A percentile compares a stretch with the other conserved stretches of the same genome.
Evolutionary conservation across 2,888 invertebrate genomes (phyloP).

Genomic region (Acrocyrtus sp.): DNA sequence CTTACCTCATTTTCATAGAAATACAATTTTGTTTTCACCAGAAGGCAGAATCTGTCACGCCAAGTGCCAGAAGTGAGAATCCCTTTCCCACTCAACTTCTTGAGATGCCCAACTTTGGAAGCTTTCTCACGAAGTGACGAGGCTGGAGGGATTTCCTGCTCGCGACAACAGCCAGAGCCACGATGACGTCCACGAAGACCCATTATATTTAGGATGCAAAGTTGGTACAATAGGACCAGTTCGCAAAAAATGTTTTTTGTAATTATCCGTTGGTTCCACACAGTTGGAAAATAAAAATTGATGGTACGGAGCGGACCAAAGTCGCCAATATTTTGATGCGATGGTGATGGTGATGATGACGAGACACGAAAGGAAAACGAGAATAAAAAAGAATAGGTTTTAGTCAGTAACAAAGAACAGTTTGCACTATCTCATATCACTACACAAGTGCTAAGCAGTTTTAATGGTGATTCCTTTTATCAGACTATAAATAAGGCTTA

Average conservation of each 20-base stretch:
- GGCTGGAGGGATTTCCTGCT: slow-evolving; percentile 55
- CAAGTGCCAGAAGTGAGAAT: slow-evolving; percentile 60
- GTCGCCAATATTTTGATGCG: too few species aligned
- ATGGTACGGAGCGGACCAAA: too few species aligned
- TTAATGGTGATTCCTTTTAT: neutral
- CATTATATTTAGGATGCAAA: too few species aligned
- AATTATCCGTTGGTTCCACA: slow-evolving; percentile 31
- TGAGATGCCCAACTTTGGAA: slow-evolving; percentile 55
- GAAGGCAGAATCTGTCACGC: slow-evolving; percentile 57
- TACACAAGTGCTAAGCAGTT: too few species aligned
- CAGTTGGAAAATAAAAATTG: too few species aligned
- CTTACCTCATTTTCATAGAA: slow-evolving; percentile 60
- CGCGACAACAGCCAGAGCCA: neutral
- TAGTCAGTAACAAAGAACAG: too few species aligned
- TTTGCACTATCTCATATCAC: too few species aligned
- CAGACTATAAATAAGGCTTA: too few species aligned
- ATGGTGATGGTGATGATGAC: too few species aligned
- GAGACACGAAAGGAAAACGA: too few species aligned
- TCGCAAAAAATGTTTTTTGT: neutral
- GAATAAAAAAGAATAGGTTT: too few species aligned
- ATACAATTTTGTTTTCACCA: slow-evolving; percentile 59
- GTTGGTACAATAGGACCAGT: too few species aligned
- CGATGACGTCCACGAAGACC: neutral
- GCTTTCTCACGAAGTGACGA: slow-evolving; percentile 55
- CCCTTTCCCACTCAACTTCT: slow-evolving; percentile 60